phyloP scores from a whole-genome alignment of 1,140 invertebrate genomes.

The Bilobella aurantiaca region DNA sequence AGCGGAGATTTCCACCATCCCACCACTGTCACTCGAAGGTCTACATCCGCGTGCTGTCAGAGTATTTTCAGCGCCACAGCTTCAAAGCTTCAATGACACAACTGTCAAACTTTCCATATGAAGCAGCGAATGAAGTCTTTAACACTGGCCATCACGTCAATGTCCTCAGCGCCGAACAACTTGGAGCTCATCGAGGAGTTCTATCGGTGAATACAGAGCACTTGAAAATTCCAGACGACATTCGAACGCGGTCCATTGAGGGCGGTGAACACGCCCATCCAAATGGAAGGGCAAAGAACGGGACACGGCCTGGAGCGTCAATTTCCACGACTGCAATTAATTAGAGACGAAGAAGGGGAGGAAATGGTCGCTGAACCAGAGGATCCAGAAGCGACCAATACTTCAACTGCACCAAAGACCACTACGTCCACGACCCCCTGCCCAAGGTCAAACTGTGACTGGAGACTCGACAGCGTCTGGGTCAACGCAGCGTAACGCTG shows the following conservation, averaged over 20 bases:
- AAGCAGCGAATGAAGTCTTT: conserved; percentile 15
- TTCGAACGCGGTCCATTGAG: neutral
- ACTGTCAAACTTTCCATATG: conserved; percentile 15
- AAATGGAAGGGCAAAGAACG: neutral
- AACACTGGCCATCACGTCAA: neutral
- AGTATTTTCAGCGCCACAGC: neutral
- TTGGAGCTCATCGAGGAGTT: conserved; percentile 5
- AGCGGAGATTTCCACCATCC: conserved; percentile 17
- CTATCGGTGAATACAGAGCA: conserved; percentile 1
- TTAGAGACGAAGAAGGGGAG: neutral
- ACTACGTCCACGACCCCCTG: neutral
- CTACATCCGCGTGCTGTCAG: conserved; percentile 16
- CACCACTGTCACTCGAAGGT: conserved; percentile 22
- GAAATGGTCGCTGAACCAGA: neutral
- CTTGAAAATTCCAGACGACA: conserved; percentile 13
- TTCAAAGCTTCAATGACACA: conserved; percentile 17
- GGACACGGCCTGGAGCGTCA: neutral
- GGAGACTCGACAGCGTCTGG: no score
- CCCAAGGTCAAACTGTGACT: no score
- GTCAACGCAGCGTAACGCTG: no score
- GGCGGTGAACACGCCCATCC: neutral
- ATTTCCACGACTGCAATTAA: neutral
- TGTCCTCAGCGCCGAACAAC: conserved; percentile 8
- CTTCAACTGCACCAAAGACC: neutral
- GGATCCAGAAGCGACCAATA: neutral